phyloP scores from a whole-genome alignment of 2,797 vertebrate genomes.

The Anabacerthia variegaticeps region DNA sequence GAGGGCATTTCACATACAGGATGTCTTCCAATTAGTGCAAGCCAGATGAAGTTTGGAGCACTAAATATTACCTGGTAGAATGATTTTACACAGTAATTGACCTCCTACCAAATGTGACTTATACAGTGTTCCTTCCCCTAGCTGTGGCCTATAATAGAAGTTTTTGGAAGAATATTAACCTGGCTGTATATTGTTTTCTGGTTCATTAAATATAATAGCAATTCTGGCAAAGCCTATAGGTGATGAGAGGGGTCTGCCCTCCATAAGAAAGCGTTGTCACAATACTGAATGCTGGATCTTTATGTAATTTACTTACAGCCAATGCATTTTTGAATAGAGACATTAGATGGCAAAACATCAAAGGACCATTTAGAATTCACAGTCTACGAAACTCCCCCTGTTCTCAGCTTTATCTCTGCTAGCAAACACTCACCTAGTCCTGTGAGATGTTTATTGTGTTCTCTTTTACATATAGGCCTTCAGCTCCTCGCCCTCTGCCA shows the following conservation, averaged over 20 bases:
- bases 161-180: conserved; percentile 45
- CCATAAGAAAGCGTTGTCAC: background rate
- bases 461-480: background rate
- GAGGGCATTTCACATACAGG: background rate
- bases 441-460: background rate
- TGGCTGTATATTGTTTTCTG: conserved; percentile 35
- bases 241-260: conserved; percentile 36
- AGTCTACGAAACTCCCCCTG: background rate
- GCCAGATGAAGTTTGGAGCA: background rate
- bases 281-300: background rate
- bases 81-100: conserved; percentile 37
- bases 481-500: background rate
- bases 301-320: conserved; percentile 3
- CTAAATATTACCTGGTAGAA: conserved; percentile 35
- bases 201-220: conserved; percentile 57
- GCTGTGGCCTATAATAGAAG: conserved; percentile 18
- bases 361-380: background rate
- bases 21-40: conserved; percentile 20
- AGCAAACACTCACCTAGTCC: background rate
- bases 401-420: background rate
- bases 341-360: background rate
- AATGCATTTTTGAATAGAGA: conserved; percentile 15
- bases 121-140: conserved; percentile 20
- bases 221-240: conserved; percentile 27
- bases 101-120: conserved; percentile 14